Evolutionary conservation across 1,140 invertebrate species (phyloP).

Genomic region (Anastrepha obliqua): DNA sequence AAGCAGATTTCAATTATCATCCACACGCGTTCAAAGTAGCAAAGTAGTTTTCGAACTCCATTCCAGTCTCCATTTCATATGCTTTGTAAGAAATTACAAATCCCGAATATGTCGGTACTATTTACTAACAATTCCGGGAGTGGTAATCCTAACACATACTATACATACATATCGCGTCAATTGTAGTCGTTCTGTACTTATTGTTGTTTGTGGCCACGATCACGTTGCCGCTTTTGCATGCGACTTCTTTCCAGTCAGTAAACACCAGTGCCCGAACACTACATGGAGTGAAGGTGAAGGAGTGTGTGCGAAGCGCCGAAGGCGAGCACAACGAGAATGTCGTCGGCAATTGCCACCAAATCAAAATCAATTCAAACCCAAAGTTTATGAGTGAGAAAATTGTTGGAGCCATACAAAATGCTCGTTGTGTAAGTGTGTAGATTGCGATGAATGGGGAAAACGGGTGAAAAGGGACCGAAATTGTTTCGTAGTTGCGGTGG

Average conservation of each 20-base stretch:
- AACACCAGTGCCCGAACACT: neutral
- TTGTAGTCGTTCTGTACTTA: neutral
- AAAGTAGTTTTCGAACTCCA: no score
- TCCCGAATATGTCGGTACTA: no score
- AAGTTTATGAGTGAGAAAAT: conserved; percentile 21
- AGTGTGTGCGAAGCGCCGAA: neutral
- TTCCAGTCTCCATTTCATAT: no score
- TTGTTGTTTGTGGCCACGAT: neutral
- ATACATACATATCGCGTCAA: neutral
- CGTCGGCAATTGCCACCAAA: neutral
- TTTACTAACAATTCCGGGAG: no score
- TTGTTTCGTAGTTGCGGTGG: neutral
- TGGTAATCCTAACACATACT: no score
- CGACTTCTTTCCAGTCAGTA: conserved; percentile 16
- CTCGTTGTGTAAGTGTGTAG: neutral
- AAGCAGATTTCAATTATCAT: no score
- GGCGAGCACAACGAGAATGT: neutral
- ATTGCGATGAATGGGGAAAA: neutral
- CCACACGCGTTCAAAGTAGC: no score
- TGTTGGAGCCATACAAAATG: neutral
- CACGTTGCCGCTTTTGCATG: neutral
- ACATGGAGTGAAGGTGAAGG: neutral
- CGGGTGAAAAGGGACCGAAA: neutral
- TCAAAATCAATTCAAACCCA: neutral
- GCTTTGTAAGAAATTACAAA: no score